Conservation (phyloP, 2,113 vertebrate species). For the Octodon degus region DNA sequence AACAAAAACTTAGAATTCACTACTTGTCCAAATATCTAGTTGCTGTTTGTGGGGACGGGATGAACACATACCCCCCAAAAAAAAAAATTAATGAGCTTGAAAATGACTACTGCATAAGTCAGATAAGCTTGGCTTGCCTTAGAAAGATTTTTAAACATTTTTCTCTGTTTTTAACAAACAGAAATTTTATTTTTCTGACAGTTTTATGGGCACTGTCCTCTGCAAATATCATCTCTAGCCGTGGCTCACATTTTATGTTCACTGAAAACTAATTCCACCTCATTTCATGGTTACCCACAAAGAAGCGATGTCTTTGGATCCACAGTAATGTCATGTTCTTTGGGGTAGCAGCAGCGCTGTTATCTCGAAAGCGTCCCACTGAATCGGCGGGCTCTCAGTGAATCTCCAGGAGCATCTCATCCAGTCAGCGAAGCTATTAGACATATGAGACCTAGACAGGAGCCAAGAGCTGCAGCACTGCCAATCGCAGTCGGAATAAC, state of each 20-base stretch:
- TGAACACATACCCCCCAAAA: not conserved
- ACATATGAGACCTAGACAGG: conserved; percentile 71
- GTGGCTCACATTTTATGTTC: conserved; percentile 63
- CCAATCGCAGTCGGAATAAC: conserved; percentile 74
- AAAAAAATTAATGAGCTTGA: not conserved
- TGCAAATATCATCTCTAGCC: conserved; percentile 48
- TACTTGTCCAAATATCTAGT: not conserved
- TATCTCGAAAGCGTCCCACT: conserved; percentile 1
- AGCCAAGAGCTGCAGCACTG: conserved; percentile 73
- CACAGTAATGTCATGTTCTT: not conserved
- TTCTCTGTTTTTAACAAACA: conserved; percentile 57
- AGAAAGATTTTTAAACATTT: conserved; percentile 39
- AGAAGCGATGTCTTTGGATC: conserved; percentile 64
- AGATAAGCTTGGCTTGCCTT: not conserved
- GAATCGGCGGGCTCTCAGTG: conserved; percentile 31
- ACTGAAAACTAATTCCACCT: conserved; percentile 62
- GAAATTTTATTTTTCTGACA: conserved; percentile 65
- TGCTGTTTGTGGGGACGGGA: not conserved
- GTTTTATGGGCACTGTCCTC: conserved; percentile 58
- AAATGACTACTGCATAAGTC: conserved; percentile 45
- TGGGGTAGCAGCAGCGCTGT: conserved; percentile 49
- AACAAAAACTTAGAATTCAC: not conserved
- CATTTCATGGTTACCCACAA: conserved; percentile 69
- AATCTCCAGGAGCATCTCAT: conserved; percentile 73
- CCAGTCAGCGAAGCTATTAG: conserved; percentile 81